Base-by-base conservation (phyloP, 2,888 invertebrate genomes). In the Phalangium opilio region DNA sequence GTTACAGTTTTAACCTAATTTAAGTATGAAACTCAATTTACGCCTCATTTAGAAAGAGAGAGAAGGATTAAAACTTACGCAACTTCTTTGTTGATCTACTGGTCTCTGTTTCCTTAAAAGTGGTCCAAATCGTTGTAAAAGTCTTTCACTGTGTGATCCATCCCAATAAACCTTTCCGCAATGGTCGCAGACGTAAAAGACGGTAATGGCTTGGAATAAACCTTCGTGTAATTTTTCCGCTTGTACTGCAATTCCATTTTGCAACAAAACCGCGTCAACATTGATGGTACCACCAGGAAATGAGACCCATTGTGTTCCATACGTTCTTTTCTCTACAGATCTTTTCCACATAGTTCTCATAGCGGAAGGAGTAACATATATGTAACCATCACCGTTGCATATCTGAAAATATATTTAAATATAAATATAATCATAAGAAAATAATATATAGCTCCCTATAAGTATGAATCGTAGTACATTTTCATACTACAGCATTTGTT, bases 121-220 rank as follows among this genome's bases (percentile, higher is more conserved):
- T 27, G 27, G 27, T 4, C 27, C 27, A 27, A 27, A 27, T 8
- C 8, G 4, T 27, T 27, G 27, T 27, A 27, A 27, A 27, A 27
- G 27, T 27, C 27, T 27, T 27, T 46, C 36, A n/a, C 39, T 32
- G 60, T 72, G 70, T 2, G 63, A 61, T 2, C 73, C 74, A 53
- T 79, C 78, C 79, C 83, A 83, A 64, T 76, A 82, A 44, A 81
- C 70, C 63, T 78, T 79, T 0, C 83, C 84, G 67, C 84, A 85
- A 21, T 61, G 63, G 55, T 77, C 75, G 66, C 85, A 85, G 32
- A 81, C 66, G 56, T 76, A 75, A 61, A 78, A 81, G 49, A 70
- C 56, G 46, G 75, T 71, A 18, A 71, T 67, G 46, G 67, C 65
- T 36, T 63, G 59, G 57, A 69, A 57, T 44, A 71, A 64, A 19